Evolutionary conservation across 2,113 vertebrate species (phyloP).

Genomic region (Mola mola): DNA sequence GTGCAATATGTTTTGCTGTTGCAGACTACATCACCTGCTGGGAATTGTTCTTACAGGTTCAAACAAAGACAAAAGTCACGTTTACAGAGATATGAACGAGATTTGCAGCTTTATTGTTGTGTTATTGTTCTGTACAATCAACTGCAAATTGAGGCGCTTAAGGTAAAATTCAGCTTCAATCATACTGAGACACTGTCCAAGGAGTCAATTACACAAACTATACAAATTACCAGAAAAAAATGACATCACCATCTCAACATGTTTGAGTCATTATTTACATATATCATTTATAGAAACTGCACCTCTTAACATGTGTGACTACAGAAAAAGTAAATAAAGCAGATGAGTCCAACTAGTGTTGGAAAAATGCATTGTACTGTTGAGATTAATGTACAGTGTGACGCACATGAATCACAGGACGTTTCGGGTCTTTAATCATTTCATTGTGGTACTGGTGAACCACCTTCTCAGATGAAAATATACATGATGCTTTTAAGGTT

Average conservation of each 20-base stretch:
- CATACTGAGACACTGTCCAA: conserved; percentile 62
- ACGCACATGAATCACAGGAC: conserved; percentile 7
- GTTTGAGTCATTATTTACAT: conserved; percentile 66
- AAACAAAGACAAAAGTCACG: background rate
- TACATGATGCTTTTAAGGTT: conserved; percentile 9
- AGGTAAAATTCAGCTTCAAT: conserved; percentile 41
- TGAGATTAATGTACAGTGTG: conserved; percentile 14
- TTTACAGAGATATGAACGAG: conserved; percentile 57
- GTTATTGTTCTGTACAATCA: conserved; percentile 71
- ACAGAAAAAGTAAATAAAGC: conserved; percentile 2
- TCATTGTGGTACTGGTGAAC: conserved; percentile 12
- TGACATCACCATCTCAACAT: conserved; percentile 15
- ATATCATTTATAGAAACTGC: conserved; percentile 53
- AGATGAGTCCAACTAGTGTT: conserved; percentile 15
- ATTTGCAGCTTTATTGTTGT: conserved; percentile 71
- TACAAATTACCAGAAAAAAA: conserved; percentile 28
- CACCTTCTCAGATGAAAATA: conserved; percentile 8
- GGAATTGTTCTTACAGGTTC: background rate
- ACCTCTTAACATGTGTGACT: conserved; percentile 35
- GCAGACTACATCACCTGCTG: background rate
- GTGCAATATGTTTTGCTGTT: background rate
- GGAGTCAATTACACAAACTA: conserved; percentile 24
- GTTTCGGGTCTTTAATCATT: conserved; percentile 12
- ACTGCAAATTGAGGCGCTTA: conserved; percentile 72
- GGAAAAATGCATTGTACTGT: conserved; percentile 12